Percentiles rank a stretch among this genome's conserved stretches.
phyloP scores from a whole-genome alignment of 1,140 invertebrate species.

The Neelides sp. region DNA sequence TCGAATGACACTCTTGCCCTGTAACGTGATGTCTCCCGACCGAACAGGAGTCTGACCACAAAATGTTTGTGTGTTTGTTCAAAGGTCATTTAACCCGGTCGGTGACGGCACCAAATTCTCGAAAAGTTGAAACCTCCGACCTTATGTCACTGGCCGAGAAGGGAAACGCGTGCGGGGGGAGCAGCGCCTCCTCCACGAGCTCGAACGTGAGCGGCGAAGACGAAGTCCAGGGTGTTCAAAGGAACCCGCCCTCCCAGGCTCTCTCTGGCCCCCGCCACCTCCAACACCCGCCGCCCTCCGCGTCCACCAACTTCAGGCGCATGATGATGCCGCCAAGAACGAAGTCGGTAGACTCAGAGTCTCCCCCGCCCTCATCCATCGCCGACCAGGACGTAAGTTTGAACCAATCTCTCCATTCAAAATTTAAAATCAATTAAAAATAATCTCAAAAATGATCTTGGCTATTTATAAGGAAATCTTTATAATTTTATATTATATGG shows the following conservation, averaged over 20 bases:
- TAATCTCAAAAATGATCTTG: too few species aligned
- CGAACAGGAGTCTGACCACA: too few species aligned
- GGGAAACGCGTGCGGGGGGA: constrained; percentile 39
- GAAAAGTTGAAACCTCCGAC: constrained; percentile 33
- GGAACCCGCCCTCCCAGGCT: not conserved
- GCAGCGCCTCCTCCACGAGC: constrained; percentile 32
- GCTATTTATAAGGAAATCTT: too few species aligned
- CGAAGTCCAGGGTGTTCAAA: constrained; percentile 11
- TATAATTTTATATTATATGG: not conserved
- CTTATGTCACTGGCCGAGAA: constrained; percentile 47
- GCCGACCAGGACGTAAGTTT: constrained; percentile 32
- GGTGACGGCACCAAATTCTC: not conserved
- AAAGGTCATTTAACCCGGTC: not conserved
- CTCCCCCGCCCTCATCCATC: constrained; percentile 32
- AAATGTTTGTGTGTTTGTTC: too few species aligned
- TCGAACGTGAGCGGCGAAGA: constrained; percentile 31
- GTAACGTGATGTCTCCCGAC: too few species aligned
- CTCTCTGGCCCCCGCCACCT: constrained; percentile 3
- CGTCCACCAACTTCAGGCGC: constrained; percentile 15
- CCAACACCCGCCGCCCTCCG: constrained; percentile 3
- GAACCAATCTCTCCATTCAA: too few species aligned
- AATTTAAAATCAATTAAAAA: too few species aligned
- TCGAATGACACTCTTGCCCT: too few species aligned
- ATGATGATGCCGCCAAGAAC: constrained; percentile 32
- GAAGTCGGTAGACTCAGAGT: constrained; percentile 31